Base-by-base conservation (phyloP, 2,797 vertebrate species). In the Manis javanica region DNA sequence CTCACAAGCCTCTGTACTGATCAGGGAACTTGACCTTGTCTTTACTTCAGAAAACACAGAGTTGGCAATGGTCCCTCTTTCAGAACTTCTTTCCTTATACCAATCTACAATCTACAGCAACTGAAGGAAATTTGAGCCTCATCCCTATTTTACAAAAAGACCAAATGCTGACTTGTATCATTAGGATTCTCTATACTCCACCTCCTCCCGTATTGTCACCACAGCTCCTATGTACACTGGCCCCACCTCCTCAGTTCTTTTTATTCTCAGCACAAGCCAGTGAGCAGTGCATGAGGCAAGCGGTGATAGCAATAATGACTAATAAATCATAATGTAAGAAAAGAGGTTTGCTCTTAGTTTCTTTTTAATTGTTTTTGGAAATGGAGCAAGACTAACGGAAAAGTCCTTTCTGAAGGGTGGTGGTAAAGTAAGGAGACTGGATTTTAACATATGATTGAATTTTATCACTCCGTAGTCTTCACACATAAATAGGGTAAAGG, bases 281-380 rank as follows among this genome's bases (percentile, higher is more conserved):
- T 16, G 29, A 72, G n/a, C 37, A n/a, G 19, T 5, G 2, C 3
- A 0, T 19, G 26, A 59, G 49, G 29, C 61, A 53, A 69, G 12
- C 49, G 1, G 5, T 42, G 49, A 72, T 64, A 7, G 4, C 2
- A 7, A 23, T 37, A 81, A 85, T 21, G 68, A 64, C 5, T 49
- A n/a, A 23, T 39, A n/a, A 42, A 55, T 81, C 78, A 29, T 39
- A 46, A 37, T 11, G 15, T 72, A 29, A 34, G 66, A 89, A 72
- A 75, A 81, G 11, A 16, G 2, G 12, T 68, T 64, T 66, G 8
- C 59, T 95, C 55, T 84, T 64, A 39, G 68, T 83, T 66, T 68
- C 53, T 66, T 86, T n/a, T 64, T 26, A 9, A 46, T 92, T 83
- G 46, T 81, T 78, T 86, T 90, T 64, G 93, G 83, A 74, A 86